Conservation (phyloP, 1,140 invertebrate genomes). For the Zaprionus davidi region DNA sequence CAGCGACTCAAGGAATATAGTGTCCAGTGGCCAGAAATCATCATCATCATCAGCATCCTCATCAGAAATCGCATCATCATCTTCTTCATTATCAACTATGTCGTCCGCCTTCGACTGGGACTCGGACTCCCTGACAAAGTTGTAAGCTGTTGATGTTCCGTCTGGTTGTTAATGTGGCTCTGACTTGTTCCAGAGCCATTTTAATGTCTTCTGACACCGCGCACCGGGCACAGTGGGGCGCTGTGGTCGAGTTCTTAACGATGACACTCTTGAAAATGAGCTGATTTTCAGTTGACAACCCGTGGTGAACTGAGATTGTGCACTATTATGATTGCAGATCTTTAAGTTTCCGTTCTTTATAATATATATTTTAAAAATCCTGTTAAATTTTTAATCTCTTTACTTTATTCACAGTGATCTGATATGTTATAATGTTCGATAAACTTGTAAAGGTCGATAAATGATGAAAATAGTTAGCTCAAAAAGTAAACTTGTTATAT, state of each 20-base stretch:
- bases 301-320: neutral
- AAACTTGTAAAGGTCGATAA: no score
- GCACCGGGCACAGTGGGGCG: conserved; percentile 42
- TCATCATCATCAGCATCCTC: conserved; percentile 18
- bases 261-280: conserved; percentile 20
- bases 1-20: conserved; percentile 13
- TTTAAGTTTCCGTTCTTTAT: no score
- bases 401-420: no score
- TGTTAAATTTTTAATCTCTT: no score
- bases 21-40: conserved; percentile 29
- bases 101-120: neutral
- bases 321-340: no score
- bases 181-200: conserved; percentile 40
- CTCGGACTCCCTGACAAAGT: conserved; percentile 65
- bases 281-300: neutral
- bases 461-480: neutral
- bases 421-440: neutral
- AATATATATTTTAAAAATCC: no score
- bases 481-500: no score
- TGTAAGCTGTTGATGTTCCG: conserved; percentile 79
- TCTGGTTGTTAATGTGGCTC: conserved; percentile 68
- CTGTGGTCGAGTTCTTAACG: conserved; percentile 13
- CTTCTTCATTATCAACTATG: conserved; percentile 47
- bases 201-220: conserved; percentile 45
- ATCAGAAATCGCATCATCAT: conserved; percentile 9